Evolutionary conservation across 1,140 invertebrate genomes (phyloP).

Genomic region (Delia radicum): DNA sequence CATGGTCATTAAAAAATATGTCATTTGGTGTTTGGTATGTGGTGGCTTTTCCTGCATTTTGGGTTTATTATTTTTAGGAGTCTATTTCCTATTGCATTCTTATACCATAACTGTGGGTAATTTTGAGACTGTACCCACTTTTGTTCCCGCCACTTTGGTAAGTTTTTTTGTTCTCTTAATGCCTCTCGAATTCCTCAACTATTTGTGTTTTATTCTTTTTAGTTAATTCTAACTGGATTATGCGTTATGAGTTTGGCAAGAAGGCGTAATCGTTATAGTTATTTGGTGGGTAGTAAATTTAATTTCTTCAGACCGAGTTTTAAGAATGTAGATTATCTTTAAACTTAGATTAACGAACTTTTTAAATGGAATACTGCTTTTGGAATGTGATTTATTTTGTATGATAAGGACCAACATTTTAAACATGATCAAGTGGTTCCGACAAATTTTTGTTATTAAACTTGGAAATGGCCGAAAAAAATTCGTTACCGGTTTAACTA

Average conservation of each 20-base stretch:
- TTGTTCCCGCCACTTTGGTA: constrained; percentile 78
- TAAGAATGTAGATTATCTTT: too few relatives aligned
- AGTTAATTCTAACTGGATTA: constrained; percentile 81
- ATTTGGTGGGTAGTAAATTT: constrained; percentile 70
- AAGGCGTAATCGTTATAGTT: constrained; percentile 80
- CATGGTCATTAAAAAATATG: constrained; percentile 66
- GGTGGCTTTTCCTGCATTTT: constrained; percentile 71
- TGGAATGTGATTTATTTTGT: too few relatives aligned
- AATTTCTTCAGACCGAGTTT: too few relatives aligned
- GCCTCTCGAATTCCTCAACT: background rate
- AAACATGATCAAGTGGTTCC: too few relatives aligned
- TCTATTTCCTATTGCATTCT: constrained; percentile 74
- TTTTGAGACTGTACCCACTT: constrained; percentile 82
- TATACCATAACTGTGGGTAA: constrained; percentile 78
- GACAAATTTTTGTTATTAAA: too few relatives aligned
- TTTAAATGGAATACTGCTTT: too few relatives aligned
- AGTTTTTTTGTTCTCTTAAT: constrained; percentile 44
- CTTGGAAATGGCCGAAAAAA: too few relatives aligned
- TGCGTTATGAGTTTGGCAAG: constrained; percentile 82
- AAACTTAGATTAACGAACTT: too few relatives aligned
- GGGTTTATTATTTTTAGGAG: constrained; percentile 72
- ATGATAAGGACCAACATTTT: too few relatives aligned
- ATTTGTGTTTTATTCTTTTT: constrained; percentile 42
- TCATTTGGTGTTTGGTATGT: constrained; percentile 73
- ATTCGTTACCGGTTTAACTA: too few relatives aligned